Evolutionary conservation across 2,888 invertebrate genomes (phyloP).

Genomic region (Melanargia galathea): DNA sequence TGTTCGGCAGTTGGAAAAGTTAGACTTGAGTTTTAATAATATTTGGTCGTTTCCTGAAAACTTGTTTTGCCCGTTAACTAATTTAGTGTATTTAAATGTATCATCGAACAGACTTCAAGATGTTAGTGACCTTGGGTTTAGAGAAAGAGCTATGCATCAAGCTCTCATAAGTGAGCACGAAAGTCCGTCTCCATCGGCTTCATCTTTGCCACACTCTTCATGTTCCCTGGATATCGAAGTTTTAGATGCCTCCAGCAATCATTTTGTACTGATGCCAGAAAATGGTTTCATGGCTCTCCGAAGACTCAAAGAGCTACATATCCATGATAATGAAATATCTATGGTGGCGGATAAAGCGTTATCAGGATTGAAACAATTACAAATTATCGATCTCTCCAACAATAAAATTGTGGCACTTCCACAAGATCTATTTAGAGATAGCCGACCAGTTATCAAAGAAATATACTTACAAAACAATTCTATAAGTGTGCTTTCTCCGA

Average conservation of each 20-base stretch:
- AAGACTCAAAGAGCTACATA: conserved; percentile 89
- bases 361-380: conserved; percentile 89
- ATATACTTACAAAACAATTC: conserved; percentile 96
- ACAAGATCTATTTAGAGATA: conserved; percentile 91
- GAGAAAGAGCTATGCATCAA: conserved; percentile 86
- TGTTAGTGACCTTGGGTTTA: conserved; percentile 92
- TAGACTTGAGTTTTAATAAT: conserved; percentile 93
- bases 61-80: conserved; percentile 91
- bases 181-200: conserved; percentile 65
- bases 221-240: conserved; percentile 92
- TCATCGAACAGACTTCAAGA: conserved; percentile 94
- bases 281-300: conserved; percentile 91
- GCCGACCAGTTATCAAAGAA: conserved; percentile 90
- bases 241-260: conserved; percentile 92
- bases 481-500: conserved; percentile 91
- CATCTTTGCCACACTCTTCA: conserved; percentile 73
- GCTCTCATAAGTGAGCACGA: conserved; percentile 85
- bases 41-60: conserved; percentile 94
- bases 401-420: conserved; percentile 95
- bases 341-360: conserved; percentile 93
- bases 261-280: conserved; percentile 91
- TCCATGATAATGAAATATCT: conserved; percentile 94
- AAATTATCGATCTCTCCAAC: conserved; percentile 93
- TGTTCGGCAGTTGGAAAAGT: conserved; percentile 89
- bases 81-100: conserved; percentile 90